Conservation (phyloP, 2,888 invertebrate genomes). For the Cremastobaeus sp. region DNA sequence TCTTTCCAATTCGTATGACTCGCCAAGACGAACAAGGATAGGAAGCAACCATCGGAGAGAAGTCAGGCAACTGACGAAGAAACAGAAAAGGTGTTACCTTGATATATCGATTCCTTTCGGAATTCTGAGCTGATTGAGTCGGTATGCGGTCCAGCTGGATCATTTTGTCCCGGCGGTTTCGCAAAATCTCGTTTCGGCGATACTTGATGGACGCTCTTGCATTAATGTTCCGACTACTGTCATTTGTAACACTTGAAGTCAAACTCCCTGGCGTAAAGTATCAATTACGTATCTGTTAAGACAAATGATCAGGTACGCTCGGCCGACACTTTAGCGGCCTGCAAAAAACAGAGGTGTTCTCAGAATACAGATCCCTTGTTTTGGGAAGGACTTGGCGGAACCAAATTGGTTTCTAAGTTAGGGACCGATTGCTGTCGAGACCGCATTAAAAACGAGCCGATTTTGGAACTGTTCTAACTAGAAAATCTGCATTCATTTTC, state of each 20-base stretch:
- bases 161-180: constrained; percentile 47
- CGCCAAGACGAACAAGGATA: constrained; percentile 34
- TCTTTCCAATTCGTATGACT: no score
- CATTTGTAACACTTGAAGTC: constrained; percentile 56
- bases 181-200: constrained; percentile 52
- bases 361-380: constrained; percentile 25
- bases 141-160: constrained; percentile 60
- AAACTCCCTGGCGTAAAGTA: constrained; percentile 40
- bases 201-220: constrained; percentile 54
- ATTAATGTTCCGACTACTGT: constrained; percentile 57
- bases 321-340: constrained; percentile 41
- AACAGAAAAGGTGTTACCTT: constrained; percentile 69
- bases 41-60: constrained; percentile 19
- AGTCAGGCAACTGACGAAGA: constrained; percentile 60
- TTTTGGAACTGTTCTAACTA: no score
- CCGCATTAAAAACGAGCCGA: no score
- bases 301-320: constrained; percentile 52
- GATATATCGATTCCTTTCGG: constrained; percentile 70
- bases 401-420: constrained; percentile 9
- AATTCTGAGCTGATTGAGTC: constrained; percentile 64
- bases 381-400: constrained; percentile 16
- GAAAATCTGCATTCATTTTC: no score
- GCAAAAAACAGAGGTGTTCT: constrained; percentile 37
- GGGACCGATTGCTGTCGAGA: constrained; percentile 1
- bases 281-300: constrained; percentile 56